Evolutionary conservation across 1,140 invertebrate genomes (phyloP).

Genomic region (Nebria ingens): DNA sequence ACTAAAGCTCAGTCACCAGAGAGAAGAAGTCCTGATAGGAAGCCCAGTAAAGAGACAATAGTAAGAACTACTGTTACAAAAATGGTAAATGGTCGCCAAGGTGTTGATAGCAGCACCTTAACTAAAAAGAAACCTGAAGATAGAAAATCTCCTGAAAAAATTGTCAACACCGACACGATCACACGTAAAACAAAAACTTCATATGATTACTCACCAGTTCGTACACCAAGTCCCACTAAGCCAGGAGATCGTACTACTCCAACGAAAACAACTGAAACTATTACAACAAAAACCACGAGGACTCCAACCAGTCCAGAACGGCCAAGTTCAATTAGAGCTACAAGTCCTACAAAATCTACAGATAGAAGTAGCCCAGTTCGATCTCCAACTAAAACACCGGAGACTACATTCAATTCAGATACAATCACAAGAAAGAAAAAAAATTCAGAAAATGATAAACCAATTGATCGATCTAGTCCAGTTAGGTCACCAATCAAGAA

Average conservation of each 20-base stretch:
- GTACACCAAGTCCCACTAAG: neutral
- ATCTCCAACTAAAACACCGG: neutral
- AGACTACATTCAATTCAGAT: neutral
- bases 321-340: neutral
- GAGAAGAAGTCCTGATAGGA: conserved; percentile 24
- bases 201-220: neutral
- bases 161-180: conserved; percentile 19
- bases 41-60: conserved; percentile 7
- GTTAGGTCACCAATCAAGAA: neutral
- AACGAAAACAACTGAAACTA: neutral
- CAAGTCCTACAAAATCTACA: neutral
- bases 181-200: conserved; percentile 14
- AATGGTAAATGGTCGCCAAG: conserved; percentile 9
- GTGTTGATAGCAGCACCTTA: conserved; percentile 19
- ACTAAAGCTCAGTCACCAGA: conserved; percentile 26
- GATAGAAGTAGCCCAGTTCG: neutral
- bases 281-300: neutral
- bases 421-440: neutral
- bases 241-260: neutral
- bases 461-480: neutral
- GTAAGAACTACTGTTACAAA: neutral
- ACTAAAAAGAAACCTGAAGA: conserved; percentile 14
- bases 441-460: neutral
- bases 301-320: neutral
- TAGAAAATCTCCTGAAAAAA: conserved; percentile 13